Evolutionary conservation across 2,113 vertebrate genomes (phyloP).

Genomic region (Periophthalmus modestus): DNA sequence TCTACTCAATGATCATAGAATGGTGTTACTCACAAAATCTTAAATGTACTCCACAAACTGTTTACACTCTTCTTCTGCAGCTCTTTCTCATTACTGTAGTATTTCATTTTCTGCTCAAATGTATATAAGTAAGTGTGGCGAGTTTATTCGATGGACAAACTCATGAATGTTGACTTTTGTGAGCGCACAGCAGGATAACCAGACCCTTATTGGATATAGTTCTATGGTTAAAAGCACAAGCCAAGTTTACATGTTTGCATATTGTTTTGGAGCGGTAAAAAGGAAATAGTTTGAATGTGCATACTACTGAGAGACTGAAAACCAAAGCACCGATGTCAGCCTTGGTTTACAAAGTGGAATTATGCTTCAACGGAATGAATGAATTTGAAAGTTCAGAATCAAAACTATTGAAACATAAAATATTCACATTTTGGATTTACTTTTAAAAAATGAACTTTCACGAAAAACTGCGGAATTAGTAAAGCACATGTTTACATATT

Average conservation of each 20-base stretch:
- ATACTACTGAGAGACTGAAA: conserved; percentile 38
- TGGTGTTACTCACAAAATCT: too few species aligned
- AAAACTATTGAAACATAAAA: conserved; percentile 46
- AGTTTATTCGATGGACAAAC: too few species aligned
- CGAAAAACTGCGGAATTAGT: neutral
- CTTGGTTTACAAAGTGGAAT: neutral
- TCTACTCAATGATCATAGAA: too few species aligned
- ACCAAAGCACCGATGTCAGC: neutral
- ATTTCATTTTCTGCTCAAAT: too few species aligned
- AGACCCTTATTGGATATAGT: too few species aligned
- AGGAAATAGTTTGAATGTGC: conserved; percentile 14
- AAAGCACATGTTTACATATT: too few species aligned
- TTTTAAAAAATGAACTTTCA: neutral
- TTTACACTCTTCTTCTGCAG: too few species aligned
- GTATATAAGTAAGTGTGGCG: too few species aligned
- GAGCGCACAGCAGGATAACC: too few species aligned
- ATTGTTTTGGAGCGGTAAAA: neutral
- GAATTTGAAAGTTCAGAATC: neutral
- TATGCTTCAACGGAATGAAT: neutral
- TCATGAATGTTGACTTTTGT: too few species aligned
- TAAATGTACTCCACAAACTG: too few species aligned
- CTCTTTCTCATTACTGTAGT: too few species aligned
- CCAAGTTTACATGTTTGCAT: neutral
- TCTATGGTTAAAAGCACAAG: neutral
- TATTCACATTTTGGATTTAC: neutral